These are phyloP conservation scores for Carterocephalus palaemon DNA, from an alignment of 2,888 invertebrate species.

Conservation along the genomic window DNA sequence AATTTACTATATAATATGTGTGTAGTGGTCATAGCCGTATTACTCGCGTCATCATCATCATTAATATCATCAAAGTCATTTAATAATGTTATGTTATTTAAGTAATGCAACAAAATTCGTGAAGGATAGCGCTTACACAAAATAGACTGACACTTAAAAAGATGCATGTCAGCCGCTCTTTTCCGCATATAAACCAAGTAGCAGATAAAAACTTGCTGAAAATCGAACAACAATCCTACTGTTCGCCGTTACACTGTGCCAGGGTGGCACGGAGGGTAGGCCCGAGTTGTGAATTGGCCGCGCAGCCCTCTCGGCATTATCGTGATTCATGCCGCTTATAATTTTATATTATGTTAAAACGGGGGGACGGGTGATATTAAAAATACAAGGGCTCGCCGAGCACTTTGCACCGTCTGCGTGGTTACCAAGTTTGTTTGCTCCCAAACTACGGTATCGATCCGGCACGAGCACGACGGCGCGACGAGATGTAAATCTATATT, in stretches of 20 bases:
- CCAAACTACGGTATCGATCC: conserved; percentile 64
- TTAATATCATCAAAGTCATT: too few relatives aligned
- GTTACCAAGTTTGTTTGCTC: conserved; percentile 69
- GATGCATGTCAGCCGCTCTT: too few relatives aligned
- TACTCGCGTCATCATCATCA: too few relatives aligned
- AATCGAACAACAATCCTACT: too few relatives aligned
- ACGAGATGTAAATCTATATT: conserved; percentile 9
- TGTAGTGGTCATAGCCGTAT: too few relatives aligned
- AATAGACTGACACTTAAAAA: too few relatives aligned
- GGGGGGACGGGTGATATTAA: conserved; percentile 68
- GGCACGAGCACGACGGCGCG: conserved; percentile 17
- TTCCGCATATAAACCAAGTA: too few relatives aligned
- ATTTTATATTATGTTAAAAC: conserved; percentile 79
- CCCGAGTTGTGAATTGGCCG: conserved; percentile 74
- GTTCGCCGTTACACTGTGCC: conserved; percentile 24
- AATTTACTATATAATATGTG: too few relatives aligned
- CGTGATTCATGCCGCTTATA: conserved; percentile 79
- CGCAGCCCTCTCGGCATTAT: conserved; percentile 71
- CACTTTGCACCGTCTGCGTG: conserved; percentile 66
- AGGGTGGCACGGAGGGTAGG: conserved; percentile 36
- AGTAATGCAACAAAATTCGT: too few relatives aligned
- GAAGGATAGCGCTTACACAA: too few relatives aligned
- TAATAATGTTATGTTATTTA: too few relatives aligned
- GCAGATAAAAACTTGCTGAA: too few relatives aligned
- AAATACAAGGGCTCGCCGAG: conserved; percentile 70